Percentiles rank a stretch among this genome's conserved stretches.
phyloP scores from a whole-genome alignment of 2,888 invertebrate genomes.

The Plusia festucae region DNA sequence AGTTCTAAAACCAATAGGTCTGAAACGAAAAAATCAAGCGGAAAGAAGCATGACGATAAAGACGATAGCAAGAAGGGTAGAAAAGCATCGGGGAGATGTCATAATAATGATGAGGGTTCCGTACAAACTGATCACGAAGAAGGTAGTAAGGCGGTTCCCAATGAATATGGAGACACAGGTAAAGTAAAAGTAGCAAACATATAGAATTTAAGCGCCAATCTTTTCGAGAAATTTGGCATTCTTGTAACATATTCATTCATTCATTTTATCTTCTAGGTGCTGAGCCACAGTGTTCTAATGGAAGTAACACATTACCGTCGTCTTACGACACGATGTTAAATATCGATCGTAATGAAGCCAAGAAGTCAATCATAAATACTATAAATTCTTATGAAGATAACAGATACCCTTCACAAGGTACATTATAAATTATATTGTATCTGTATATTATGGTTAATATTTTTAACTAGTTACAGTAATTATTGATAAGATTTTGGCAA shows the following conservation, averaged over 20 bases:
- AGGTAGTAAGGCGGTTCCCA: conserved; percentile 7
- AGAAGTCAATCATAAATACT: conserved; percentile 75
- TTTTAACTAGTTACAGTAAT: too few relatives aligned
- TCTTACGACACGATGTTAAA: conserved; percentile 53
- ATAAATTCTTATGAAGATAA: conserved; percentile 81
- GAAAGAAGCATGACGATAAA: conserved; percentile 6
- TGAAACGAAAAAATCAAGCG: conserved; percentile 12
- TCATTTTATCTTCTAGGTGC: conserved; percentile 21
- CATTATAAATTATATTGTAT: too few relatives aligned
- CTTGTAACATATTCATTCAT: background rate
- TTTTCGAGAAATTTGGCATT: too few relatives aligned
- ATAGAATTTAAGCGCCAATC: too few relatives aligned
- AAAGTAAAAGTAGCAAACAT: too few relatives aligned
- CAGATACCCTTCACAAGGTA: conserved; percentile 84
- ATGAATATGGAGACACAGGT: conserved; percentile 27
- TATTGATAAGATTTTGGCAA: too few relatives aligned
- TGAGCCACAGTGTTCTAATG: conserved; percentile 9
- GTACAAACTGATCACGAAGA: background rate
- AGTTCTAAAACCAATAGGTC: conserved; percentile 23
- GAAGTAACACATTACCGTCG: conserved; percentile 30
- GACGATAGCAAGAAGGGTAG: conserved; percentile 16
- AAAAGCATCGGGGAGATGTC: conserved; percentile 17
- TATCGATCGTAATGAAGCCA: conserved; percentile 70
- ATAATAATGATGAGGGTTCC: background rate
- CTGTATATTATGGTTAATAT: too few relatives aligned